A percentile compares a stretch with the other conserved stretches of the same genome.
Conservation (phyloP, 2,797 vertebrate genomes). For the Eremophila alpestris region DNA sequence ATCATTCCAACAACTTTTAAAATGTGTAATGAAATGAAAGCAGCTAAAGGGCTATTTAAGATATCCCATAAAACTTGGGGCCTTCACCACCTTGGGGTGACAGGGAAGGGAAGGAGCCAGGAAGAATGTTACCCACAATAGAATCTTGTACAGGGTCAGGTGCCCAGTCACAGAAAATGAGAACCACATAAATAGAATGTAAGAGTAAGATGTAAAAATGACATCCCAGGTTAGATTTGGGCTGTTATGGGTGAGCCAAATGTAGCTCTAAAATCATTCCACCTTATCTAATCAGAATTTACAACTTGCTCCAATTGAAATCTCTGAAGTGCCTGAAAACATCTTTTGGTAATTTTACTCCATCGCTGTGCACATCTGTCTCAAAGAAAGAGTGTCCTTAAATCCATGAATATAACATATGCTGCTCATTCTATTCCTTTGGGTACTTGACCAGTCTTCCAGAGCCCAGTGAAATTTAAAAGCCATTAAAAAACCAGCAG, state of each 20-base stretch:
- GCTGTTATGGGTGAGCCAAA: not conserved
- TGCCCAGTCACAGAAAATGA: not conserved
- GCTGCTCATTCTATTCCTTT: not conserved
- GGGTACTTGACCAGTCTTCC: not conserved
- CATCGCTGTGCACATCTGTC: not conserved
- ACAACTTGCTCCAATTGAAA: not conserved
- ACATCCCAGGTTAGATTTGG: not conserved
- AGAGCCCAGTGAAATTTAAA: not conserved
- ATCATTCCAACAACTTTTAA: not conserved
- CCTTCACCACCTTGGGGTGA: not conserved
- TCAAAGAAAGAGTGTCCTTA: not conserved
- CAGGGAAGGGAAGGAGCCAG: not conserved
- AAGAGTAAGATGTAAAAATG: not conserved
- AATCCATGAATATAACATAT: not conserved
- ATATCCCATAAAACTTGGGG: not conserved
- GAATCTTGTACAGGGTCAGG: not conserved
- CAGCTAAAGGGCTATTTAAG: not conserved
- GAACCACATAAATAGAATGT: not conserved
- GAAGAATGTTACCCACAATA: not conserved
- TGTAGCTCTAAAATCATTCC: not conserved
- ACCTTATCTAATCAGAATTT: not conserved
- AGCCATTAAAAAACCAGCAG: not conserved
- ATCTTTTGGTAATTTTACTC: not conserved
- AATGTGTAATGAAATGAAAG: not conserved
- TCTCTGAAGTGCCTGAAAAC: not conserved